phyloP scores from a whole-genome alignment of 2,888 invertebrate genomes.

The Nemapogon koenigi region DNA sequence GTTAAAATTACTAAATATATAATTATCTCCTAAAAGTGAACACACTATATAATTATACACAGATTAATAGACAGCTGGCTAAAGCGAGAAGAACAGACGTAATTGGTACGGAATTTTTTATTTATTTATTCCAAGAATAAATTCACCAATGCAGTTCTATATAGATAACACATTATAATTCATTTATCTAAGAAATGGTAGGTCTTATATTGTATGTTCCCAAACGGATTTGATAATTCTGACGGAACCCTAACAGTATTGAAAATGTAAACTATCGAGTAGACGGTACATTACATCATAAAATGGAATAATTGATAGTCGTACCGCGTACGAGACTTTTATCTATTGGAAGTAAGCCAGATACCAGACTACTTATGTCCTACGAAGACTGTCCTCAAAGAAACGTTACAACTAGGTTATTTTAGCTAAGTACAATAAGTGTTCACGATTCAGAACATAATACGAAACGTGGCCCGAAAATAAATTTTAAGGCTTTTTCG shows the following conservation, averaged over 20 bases:
- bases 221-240: too few species aligned
- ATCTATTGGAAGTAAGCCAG: conserved; percentile 37
- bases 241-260: not conserved
- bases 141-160: not conserved
- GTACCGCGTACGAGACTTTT: conserved; percentile 24
- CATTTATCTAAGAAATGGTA: too few species aligned
- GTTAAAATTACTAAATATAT: too few species aligned
- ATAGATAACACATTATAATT: too few species aligned
- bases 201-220: too few species aligned
- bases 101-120: too few species aligned
- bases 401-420: conserved; percentile 23
- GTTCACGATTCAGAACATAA: conserved; percentile 11
- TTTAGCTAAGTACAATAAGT: conserved; percentile 11
- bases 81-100: too few species aligned
- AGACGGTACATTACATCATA: conserved; percentile 16
- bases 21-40: too few species aligned
- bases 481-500: conserved; percentile 17
- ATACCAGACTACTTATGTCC: conserved; percentile 24
- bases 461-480: conserved; percentile 12
- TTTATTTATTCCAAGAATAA: too few species aligned
- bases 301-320: conserved; percentile 8
- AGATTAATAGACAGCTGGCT: too few species aligned
- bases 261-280: conserved; percentile 11
- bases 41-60: too few species aligned
- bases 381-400: conserved; percentile 23